Percentiles rank a stretch among this genome's conserved stretches.
Conservation (phyloP, 2,888 invertebrate species). For the Sclerodermus sp. region DNA sequence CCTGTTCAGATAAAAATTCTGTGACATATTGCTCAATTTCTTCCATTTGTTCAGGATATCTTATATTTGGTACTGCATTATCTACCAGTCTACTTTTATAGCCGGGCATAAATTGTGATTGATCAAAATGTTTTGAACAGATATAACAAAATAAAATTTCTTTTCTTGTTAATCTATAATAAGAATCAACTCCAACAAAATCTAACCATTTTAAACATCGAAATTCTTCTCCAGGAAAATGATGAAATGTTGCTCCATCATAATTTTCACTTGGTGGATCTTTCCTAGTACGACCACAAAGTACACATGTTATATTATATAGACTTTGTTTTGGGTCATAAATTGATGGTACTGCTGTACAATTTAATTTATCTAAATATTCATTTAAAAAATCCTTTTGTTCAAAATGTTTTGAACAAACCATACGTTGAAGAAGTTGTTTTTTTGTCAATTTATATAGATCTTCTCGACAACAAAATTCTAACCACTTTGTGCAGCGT, state of each 20-base stretch:
- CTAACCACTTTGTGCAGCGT: slow-evolving; percentile 51
- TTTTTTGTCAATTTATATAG: slow-evolving; percentile 53
- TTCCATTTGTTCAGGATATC: slow-evolving; percentile 33
- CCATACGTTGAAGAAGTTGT: slow-evolving; percentile 52
- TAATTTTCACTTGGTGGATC: slow-evolving; percentile 45
- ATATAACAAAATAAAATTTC: slow-evolving; percentile 55
- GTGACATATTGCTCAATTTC: slow-evolving; percentile 23
- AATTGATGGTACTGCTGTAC: slow-evolving; percentile 47
- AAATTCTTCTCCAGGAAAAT: slow-evolving; percentile 55
- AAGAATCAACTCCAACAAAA: slow-evolving; percentile 53
- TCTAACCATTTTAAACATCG: slow-evolving; percentile 54
- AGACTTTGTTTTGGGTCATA: slow-evolving; percentile 54
- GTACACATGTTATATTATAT: slow-evolving; percentile 51
- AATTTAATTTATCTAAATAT: slow-evolving; percentile 49
- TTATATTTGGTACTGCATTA: slow-evolving; percentile 48
- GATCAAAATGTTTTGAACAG: slow-evolving; percentile 53
- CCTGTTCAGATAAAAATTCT: slow-evolving; percentile 28
- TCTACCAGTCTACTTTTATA: slow-evolving; percentile 44
- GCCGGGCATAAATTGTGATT: slow-evolving; percentile 44
- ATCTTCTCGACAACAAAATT: slow-evolving; percentile 54
- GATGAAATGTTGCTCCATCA: slow-evolving; percentile 52
- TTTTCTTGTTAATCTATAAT: slow-evolving; percentile 52
- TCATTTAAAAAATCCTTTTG: slow-evolving; percentile 49
- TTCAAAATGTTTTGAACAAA: slow-evolving; percentile 53
- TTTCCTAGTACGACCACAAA: slow-evolving; percentile 44